phyloP scores from a whole-genome alignment of 2,888 invertebrate species.

The Papilio protenor region DNA sequence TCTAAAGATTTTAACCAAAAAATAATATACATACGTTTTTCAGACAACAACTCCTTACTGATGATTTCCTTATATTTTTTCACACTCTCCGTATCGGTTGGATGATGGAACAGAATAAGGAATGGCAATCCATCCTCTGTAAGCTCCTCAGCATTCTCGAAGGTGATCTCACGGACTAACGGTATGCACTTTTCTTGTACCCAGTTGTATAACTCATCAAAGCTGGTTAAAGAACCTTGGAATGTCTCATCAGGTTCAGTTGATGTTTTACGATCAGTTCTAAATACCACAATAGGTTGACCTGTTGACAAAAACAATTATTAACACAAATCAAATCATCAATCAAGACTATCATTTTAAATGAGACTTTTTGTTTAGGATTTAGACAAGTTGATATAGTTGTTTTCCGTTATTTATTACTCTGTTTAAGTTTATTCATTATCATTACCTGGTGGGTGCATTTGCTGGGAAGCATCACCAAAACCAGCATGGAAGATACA shows the following conservation, averaged over 20 bases:
- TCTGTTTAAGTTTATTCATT: neutral
- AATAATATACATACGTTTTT: constrained; percentile 91
- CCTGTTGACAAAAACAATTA: constrained; percentile 71
- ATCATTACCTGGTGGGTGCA: constrained; percentile 92
- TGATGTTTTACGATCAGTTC: constrained; percentile 91
- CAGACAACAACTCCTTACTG: constrained; percentile 89
- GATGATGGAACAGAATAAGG: constrained; percentile 97
- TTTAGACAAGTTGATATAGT: neutral
- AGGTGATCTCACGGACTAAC: constrained; percentile 98
- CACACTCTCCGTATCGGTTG: constrained; percentile 91
- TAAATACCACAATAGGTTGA: constrained; percentile 92
- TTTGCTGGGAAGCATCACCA: constrained; percentile 91
- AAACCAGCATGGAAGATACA: constrained; percentile 97
- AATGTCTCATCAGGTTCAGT: constrained; percentile 94
- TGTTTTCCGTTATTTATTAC: neutral
- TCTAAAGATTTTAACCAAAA: neutral
- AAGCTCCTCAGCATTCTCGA: constrained; percentile 99
- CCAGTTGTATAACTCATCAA: constrained; percentile 96
- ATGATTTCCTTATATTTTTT: constrained; percentile 94
- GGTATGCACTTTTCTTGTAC: constrained; percentile 97
- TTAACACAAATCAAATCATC: neutral
- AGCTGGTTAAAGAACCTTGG: constrained; percentile 88
- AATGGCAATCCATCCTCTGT: constrained; percentile 99
- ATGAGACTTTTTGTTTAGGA: neutral
- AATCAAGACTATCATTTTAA: too few relatives aligned